Evolutionary conservation across 2,797 vertebrate species (phyloP).

Genomic region (Labroides dimidiatus): DNA sequence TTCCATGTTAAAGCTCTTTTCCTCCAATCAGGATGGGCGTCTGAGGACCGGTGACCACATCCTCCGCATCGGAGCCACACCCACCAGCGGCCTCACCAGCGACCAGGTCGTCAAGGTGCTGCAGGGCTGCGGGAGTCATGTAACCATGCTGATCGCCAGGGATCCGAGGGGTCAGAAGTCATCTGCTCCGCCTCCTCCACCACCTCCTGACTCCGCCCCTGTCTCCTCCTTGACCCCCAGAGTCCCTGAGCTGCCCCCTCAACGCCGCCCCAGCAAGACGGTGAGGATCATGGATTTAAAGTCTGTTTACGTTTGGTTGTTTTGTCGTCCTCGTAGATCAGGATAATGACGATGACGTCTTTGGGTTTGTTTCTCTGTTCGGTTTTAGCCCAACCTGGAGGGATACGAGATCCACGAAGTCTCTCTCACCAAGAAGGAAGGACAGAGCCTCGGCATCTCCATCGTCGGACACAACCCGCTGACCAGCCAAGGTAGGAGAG

Average conservation of each 20-base stretch:
- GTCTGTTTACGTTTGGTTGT: no score
- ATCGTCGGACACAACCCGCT: constrained; percentile 91
- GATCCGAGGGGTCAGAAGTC: constrained; percentile 79
- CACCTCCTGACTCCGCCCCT: constrained; percentile 84
- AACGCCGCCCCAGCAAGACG: constrained; percentile 48
- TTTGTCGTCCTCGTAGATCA: no score
- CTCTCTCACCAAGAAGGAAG: constrained; percentile 89
- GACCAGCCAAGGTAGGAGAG: constrained; percentile 81
- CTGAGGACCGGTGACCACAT: constrained; percentile 94
- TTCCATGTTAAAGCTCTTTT: no score
- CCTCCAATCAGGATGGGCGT: constrained; percentile 90
- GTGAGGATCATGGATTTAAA: constrained; percentile 30
- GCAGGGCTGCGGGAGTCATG: constrained; percentile 90
- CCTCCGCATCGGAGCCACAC: constrained; percentile 90
- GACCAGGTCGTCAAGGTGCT: constrained; percentile 95
- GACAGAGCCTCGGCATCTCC: constrained; percentile 96
- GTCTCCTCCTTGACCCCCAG: constrained; percentile 75
- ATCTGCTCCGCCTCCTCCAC: constrained; percentile 80
- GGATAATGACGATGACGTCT: no score
- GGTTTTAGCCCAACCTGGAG: constrained; percentile 79
- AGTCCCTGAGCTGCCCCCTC: constrained; percentile 35
- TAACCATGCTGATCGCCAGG: constrained; percentile 91
- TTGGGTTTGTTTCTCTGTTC: not conserved
- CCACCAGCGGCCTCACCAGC: constrained; percentile 90
- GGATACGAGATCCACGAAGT: constrained; percentile 90